phyloP scores from a whole-genome alignment of 2,888 invertebrate species.

The Orchestes rusci region DNA sequence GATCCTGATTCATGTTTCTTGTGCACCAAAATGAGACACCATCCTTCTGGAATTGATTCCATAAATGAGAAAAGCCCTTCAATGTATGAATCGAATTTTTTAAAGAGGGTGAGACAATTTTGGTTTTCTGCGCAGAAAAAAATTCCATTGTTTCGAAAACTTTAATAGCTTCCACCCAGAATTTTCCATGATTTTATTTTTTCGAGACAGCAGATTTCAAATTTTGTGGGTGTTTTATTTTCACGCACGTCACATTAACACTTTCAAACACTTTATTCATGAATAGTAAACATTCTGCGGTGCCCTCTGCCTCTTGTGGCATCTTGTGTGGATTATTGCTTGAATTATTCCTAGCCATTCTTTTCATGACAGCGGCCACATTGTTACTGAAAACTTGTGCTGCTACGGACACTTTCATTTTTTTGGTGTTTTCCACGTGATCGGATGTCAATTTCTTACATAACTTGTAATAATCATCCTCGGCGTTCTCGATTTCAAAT shows the following conservation, averaged over 20 bases:
- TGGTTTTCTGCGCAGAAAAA: not conserved
- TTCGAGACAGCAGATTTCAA: constrained; percentile 5
- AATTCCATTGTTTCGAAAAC: constrained; percentile 8
- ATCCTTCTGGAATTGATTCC: constrained; percentile 1
- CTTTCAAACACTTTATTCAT: constrained; percentile 18
- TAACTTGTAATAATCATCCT: constrained; percentile 11
- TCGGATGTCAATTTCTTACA: constrained; percentile 8
- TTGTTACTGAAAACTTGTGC: constrained; percentile 15
- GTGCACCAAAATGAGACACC: not conserved
- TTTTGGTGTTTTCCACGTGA: constrained; percentile 13
- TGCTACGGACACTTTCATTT: constrained; percentile 19
- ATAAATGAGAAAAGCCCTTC: constrained; percentile 9
- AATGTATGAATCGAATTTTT: constrained; percentile 11
- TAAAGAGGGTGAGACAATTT: constrained; percentile 4
- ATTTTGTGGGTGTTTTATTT: not conserved
- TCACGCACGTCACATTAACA: constrained; percentile 9
- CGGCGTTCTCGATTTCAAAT: constrained; percentile 6
- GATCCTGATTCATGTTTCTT: constrained; percentile 5
- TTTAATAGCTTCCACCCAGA: constrained; percentile 7
- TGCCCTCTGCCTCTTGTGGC: constrained; percentile 3
- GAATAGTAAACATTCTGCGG: constrained; percentile 13
- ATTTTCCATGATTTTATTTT: not conserved
- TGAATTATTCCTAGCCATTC: not conserved
- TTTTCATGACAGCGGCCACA: constrained; percentile 9
- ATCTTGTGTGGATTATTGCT: not conserved